A percentile compares a stretch with the other conserved stretches of the same genome.
These are phyloP conservation scores for Leptobrachium ailaonicum DNA, from an alignment of 2,113 vertebrate genomes.

Conservation along the genomic window DNA sequence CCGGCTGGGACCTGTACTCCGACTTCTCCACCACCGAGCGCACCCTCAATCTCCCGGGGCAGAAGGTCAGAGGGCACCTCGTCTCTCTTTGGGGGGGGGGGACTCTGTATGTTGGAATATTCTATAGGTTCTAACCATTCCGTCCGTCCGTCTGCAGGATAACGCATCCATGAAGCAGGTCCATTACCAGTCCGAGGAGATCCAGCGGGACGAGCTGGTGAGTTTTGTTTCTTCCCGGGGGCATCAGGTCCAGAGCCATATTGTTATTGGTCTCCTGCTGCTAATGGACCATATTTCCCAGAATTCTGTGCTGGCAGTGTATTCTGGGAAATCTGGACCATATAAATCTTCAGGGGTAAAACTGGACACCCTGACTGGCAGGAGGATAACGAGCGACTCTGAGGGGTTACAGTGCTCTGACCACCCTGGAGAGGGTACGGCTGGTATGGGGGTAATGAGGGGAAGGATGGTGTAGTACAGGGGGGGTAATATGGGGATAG, in stretches of 20 bases:
- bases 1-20: slow-evolving; percentile 67
- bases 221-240: slow-evolving; percentile 26
- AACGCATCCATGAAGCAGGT: slow-evolving; percentile 77
- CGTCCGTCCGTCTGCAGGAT: slow-evolving; percentile 7
- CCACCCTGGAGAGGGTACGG: no score
- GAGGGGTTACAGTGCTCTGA: no score
- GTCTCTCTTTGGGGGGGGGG: background rate
- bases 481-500: no score
- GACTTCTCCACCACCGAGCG: slow-evolving; percentile 75
- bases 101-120: background rate
- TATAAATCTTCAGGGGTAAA: no score
- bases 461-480: no score
- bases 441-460: no score
- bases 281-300: background rate
- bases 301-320: background rate
- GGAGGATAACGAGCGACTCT: no score
- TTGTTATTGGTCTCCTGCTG: no score
- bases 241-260: no score
- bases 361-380: no score
- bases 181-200: slow-evolving; percentile 80
- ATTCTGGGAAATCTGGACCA: background rate
- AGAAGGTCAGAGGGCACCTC: slow-evolving; percentile 48
- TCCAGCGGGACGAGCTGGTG: slow-evolving; percentile 81
- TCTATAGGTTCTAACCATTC: background rate
- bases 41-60: slow-evolving; percentile 47